Evolutionary conservation across 2,113 vertebrate species (phyloP).

Genomic region (Ceyx margarethae): DNA sequence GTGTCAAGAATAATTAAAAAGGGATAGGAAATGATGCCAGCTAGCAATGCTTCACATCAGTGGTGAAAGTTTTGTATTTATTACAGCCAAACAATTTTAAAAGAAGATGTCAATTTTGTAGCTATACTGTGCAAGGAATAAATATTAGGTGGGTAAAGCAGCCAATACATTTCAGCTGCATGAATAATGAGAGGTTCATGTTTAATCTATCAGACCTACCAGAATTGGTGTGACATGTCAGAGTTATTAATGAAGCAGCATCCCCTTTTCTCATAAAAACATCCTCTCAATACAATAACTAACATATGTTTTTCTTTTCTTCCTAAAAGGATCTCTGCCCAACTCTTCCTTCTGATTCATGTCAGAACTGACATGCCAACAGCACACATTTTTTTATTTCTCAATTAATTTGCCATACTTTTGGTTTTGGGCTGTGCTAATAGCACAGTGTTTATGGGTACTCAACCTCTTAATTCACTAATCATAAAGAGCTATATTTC

Average conservation of each 20-base stretch:
- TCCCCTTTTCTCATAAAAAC: constrained; percentile 71
- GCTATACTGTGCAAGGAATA: constrained; percentile 75
- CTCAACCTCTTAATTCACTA: background rate
- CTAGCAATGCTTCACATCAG: constrained; percentile 83
- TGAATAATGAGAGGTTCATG: constrained; percentile 74
- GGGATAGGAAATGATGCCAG: constrained; percentile 89
- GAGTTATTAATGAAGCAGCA: constrained; percentile 73
- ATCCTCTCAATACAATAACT: constrained; percentile 72
- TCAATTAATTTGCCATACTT: constrained; percentile 57
- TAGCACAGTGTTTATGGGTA: background rate
- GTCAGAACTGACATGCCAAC: constrained; percentile 52
- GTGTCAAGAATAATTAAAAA: constrained; percentile 99
- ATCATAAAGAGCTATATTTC: background rate
- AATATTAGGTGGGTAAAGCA: constrained; percentile 66
- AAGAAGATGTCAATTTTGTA: constrained; percentile 81
- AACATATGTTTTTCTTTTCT: constrained; percentile 71
- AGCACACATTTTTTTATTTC: background rate
- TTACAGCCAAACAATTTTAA: constrained; percentile 80
- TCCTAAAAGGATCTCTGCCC: constrained; percentile 56
- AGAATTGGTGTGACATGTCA: constrained; percentile 68
- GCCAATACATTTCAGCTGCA: constrained; percentile 62
- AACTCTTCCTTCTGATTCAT: constrained; percentile 54
- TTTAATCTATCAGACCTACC: constrained; percentile 77
- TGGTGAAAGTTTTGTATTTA: constrained; percentile 80
- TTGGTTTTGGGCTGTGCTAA: background rate